Percentiles rank a stretch among this genome's conserved stretches.
Evolutionary conservation across 2,113 vertebrate genomes (phyloP).

Genomic region (Erythrolamprus reginae): DNA sequence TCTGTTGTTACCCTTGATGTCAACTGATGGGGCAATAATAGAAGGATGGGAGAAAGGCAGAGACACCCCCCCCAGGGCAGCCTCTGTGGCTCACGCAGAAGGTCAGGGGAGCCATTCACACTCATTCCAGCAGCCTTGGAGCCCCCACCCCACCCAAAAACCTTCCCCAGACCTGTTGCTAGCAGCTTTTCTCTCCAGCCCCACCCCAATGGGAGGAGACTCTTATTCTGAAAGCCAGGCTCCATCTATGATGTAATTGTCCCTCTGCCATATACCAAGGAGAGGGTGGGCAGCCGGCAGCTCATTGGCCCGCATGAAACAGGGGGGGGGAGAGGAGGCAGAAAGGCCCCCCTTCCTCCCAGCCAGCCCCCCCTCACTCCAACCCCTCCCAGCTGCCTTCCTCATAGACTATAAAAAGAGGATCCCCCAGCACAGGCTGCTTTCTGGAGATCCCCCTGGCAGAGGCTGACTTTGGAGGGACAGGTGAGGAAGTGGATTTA

Average conservation of each 20-base stretch:
- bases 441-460: slow-evolving; percentile 29
- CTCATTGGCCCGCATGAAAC: slow-evolving; percentile 56
- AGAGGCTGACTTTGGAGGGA: slow-evolving; percentile 11
- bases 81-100: not conserved
- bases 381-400: slow-evolving; percentile 13
- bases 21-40: not conserved
- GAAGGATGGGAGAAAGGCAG: not conserved
- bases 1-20: not conserved
- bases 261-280: slow-evolving; percentile 29
- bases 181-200: not conserved
- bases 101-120: not conserved
- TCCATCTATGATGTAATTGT: slow-evolving; percentile 73
- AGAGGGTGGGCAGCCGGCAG: not conserved
- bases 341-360: not conserved
- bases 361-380: slow-evolving; percentile 8
- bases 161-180: slow-evolving; percentile 44
- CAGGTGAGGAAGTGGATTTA: slow-evolving; percentile 42
- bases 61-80: not conserved
- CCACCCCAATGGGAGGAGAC: slow-evolving; percentile 39
- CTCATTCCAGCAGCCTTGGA: not conserved
- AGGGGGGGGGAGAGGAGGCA: not conserved
- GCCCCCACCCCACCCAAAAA: not conserved
- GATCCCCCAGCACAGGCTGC: slow-evolving; percentile 29
- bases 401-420: slow-evolving; percentile 59
- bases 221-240: slow-evolving; percentile 57